These are phyloP conservation scores for Ctenosaura bakeri DNA, from an alignment of 2,797 vertebrate genomes.

Conservation along the genomic window DNA sequence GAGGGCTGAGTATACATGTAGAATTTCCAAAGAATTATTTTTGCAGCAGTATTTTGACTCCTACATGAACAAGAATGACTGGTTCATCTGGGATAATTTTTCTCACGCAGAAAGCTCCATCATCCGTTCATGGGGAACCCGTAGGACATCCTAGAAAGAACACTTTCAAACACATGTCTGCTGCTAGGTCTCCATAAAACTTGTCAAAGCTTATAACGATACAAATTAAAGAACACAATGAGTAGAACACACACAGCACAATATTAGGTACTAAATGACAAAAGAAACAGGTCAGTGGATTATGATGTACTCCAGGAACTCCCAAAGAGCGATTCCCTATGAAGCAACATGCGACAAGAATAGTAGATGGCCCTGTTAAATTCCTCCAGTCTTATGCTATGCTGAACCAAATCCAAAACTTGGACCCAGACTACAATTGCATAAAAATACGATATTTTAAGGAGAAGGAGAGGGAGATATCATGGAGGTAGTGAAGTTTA, in stretches of 20 bases:
- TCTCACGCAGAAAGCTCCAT: not conserved
- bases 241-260: not conserved
- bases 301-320: not conserved
- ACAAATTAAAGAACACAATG: not conserved
- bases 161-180: not conserved
- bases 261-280: not conserved
- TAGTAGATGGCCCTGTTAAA: not conserved
- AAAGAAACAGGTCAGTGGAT: too few relatives aligned
- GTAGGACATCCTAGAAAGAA: not conserved
- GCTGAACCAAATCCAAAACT: not conserved
- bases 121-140: too few relatives aligned
- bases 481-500: not conserved
- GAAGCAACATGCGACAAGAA: not conserved
- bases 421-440: too few relatives aligned
- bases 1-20: too few relatives aligned
- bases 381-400: not conserved
- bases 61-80: slow-evolving; percentile 12
- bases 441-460: not conserved
- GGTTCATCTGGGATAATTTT: not conserved
- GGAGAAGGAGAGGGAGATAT: not conserved
- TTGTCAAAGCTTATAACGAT: not conserved
- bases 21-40: not conserved
- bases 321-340: not conserved
- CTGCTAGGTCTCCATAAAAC: not conserved
- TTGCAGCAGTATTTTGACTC: rapidly evolving